These are phyloP conservation scores for Antheraea pernyi DNA, from an alignment of 1,140 invertebrate genomes.

Conservation along the genomic window DNA sequence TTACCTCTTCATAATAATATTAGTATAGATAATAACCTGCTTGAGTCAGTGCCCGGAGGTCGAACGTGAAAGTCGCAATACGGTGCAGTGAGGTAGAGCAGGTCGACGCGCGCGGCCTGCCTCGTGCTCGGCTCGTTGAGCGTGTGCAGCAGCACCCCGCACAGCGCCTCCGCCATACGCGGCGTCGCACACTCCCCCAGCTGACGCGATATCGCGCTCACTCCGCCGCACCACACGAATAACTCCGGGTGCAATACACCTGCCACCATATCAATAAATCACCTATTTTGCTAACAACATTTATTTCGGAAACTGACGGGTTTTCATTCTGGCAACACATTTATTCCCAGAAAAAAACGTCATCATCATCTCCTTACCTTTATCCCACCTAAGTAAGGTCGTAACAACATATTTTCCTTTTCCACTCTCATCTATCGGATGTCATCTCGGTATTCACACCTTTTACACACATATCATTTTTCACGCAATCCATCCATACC, in stretches of 20 bases:
- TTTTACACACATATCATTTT: too few relatives aligned
- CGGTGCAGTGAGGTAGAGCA: constrained; percentile 92
- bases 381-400: too few relatives aligned
- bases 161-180: constrained; percentile 89
- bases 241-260: constrained; percentile 90
- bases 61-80: constrained; percentile 95
- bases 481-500: too few relatives aligned
- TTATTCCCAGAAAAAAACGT: too few relatives aligned
- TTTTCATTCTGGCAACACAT: too few relatives aligned
- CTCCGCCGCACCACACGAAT: constrained; percentile 90
- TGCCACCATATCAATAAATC: constrained; percentile 37
- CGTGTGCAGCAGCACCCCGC: constrained; percentile 90
- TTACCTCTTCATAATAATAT: too few relatives aligned
- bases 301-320: too few relatives aligned
- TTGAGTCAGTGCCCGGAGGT: constrained; percentile 80
- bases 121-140: constrained; percentile 93
- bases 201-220: constrained; percentile 89
- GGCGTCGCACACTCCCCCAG: constrained; percentile 90
- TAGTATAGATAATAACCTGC: constrained; percentile 76
- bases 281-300: too few relatives aligned
- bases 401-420: too few relatives aligned
- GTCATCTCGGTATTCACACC: too few relatives aligned
- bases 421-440: too few relatives aligned
- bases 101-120: constrained; percentile 84
- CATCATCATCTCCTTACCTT: too few relatives aligned